These are phyloP conservation scores for Zaprionus gabonicus DNA, from an alignment of 1,140 invertebrate species.

Conservation along the genomic window DNA sequence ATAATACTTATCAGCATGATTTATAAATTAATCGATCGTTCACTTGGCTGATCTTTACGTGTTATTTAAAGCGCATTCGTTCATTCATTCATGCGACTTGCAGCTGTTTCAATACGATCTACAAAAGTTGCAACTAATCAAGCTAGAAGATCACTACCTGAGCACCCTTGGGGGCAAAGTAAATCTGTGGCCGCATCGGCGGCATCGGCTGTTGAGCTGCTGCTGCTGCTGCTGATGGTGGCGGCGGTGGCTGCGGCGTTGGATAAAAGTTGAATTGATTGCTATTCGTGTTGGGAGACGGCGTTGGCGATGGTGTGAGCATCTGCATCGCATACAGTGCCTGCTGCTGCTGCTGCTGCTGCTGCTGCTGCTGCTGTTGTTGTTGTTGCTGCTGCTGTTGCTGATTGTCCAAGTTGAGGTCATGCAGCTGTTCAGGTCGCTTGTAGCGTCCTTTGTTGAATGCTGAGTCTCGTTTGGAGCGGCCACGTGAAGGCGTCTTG, in stretches of 20 bases:
- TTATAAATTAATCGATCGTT: neutral
- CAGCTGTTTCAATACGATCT: neutral
- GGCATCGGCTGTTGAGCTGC: constrained; percentile 29
- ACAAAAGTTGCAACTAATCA: neutral
- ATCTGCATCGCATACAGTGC: constrained; percentile 36
- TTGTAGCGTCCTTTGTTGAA: constrained; percentile 46
- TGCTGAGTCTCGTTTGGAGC: constrained; percentile 25
- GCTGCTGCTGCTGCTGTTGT: too few species aligned
- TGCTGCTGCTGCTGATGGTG: constrained; percentile 22
- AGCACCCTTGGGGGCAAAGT: constrained; percentile 49
- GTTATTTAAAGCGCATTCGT: too few species aligned
- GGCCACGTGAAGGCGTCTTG: constrained; percentile 5
- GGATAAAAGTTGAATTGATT: constrained; percentile 57
- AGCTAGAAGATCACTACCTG: constrained; percentile 21
- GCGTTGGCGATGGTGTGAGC: constrained; percentile 60
- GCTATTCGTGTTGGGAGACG: constrained; percentile 57
- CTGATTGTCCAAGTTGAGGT: constrained; percentile 38
- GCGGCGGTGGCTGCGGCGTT: constrained; percentile 12
- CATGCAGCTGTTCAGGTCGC: constrained; percentile 55
- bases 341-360: neutral
- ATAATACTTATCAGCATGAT: neutral
- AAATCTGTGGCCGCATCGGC: constrained; percentile 36
- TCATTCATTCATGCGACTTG: neutral
- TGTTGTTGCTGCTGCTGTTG: neutral
- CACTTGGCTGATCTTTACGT: neutral